Evolutionary conservation across 1,140 invertebrate species (phyloP).

Genomic region (Scaptodrosophila lebanonensis): DNA sequence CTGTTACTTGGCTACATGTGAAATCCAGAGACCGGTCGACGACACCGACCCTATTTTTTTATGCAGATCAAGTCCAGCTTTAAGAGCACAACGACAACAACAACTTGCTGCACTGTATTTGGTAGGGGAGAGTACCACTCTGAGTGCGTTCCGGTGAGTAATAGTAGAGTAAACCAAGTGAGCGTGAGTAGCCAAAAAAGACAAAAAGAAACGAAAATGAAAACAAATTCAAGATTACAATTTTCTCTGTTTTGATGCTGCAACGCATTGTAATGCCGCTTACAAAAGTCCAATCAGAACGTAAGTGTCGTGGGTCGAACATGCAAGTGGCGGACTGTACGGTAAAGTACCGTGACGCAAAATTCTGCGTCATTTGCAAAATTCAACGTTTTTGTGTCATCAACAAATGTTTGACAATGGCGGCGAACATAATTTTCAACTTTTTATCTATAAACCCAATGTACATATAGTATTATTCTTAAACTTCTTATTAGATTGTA

Average conservation of each 20-base stretch:
- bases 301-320: too few relatives aligned
- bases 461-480: too few relatives aligned
- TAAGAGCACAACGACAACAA: slow-evolving; percentile 44
- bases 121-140: slow-evolving; percentile 33
- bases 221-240: slow-evolving; percentile 53
- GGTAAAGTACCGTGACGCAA: too few relatives aligned
- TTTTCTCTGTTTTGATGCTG: slow-evolving; percentile 67
- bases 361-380: too few relatives aligned
- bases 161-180: slow-evolving; percentile 44
- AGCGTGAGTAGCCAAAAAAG: slow-evolving; percentile 46
- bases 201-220: slow-evolving; percentile 18
- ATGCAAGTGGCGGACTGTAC: too few relatives aligned
- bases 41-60: slow-evolving; percentile 53
- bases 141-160: slow-evolving; percentile 40
- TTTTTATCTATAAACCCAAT: too few relatives aligned
- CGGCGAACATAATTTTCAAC: too few relatives aligned
- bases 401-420: too few relatives aligned
- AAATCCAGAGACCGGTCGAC: slow-evolving; percentile 52
- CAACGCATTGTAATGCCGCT: slow-evolving; percentile 26
- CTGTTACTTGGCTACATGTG: slow-evolving; percentile 58
- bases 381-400: too few relatives aligned
- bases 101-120: slow-evolving; percentile 12
- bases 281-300: slow-evolving; percentile 56
- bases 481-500: too few relatives aligned
- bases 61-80: slow-evolving; percentile 74